Conservation (phyloP, 2,888 invertebrate genomes). For the Amphimallon solstitiale region DNA sequence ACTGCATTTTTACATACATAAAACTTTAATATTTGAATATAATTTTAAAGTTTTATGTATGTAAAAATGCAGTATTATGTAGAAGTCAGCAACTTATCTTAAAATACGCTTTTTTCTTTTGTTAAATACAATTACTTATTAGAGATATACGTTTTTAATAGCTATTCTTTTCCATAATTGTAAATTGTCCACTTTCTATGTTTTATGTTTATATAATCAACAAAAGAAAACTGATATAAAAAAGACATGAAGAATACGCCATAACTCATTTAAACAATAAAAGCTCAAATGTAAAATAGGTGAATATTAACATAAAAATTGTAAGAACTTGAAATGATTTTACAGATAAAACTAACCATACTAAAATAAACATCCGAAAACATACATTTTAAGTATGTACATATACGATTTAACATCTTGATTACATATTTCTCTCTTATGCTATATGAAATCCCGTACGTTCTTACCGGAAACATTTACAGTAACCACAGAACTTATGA, state of each 20-base stretch:
- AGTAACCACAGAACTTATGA: neutral
- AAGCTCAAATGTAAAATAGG: neutral
- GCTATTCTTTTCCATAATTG: too few relatives aligned
- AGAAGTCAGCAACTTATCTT: too few relatives aligned
- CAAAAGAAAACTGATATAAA: constrained; percentile 10
- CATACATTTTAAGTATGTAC: neutral
- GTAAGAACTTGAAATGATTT: constrained; percentile 12
- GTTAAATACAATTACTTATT: too few relatives aligned
- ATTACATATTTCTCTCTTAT: neutral
- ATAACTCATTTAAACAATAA: constrained; percentile 13
- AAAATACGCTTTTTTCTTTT: too few relatives aligned
- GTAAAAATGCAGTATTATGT: too few relatives aligned
- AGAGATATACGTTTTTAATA: neutral
- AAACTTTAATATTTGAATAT: too few relatives aligned
- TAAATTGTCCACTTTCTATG: too few relatives aligned
- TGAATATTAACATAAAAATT: constrained; percentile 4
- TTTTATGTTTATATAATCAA: neutral
- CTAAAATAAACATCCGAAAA: constrained; percentile 21
- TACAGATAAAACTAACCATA: constrained; percentile 9
- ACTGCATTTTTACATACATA: too few relatives aligned
- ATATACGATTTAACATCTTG: neutral
- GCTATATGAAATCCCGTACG: constrained; percentile 15
- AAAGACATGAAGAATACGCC: constrained; percentile 19
- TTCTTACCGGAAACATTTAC: constrained; percentile 22
- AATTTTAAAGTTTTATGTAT: too few relatives aligned